Base-by-base conservation (phyloP, 2,797 vertebrate genomes). In the Eulemur mongoz region DNA sequence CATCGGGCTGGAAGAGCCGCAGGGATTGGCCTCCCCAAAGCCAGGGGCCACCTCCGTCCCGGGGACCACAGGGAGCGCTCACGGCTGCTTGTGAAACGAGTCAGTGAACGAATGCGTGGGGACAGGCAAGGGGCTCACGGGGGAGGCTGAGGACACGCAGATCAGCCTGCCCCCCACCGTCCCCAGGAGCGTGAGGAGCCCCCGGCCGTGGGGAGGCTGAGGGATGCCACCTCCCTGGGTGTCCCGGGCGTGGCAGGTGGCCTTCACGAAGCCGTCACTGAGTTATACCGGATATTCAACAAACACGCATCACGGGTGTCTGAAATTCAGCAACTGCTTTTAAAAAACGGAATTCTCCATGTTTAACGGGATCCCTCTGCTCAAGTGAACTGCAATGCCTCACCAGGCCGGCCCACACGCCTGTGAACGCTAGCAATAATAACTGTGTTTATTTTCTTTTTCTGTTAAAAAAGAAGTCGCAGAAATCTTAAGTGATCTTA, bases 391-490 rank as follows among this genome's bases (percentile, higher is more conserved):
- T 57, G 30, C 38, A 52, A 87, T 67, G 43, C 90, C 87, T n/a
- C 40, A 48, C 65, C 11, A 54, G 89, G 45, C 59, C 45, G 23
- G 67, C 50, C 65, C 50, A 4, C 76, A 57, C 32, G 61, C 81
- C 72, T 70, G 30, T 59, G 43, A 50, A 48, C 5, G 30, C 48
- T 2, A 4, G 9, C 3, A 38, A 50, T 17, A 87, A 86, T 40
- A 32, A n/a, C 65, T 59, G 23, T 65, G 20, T 82, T 94, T 92
- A 20, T 91, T 93, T 87, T 86, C 69, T 57, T 72, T 87, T 75
- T 48, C 82, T 87, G 48, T 95, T 61, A 8, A 13, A 85, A 86
- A 93, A 88, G 86, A 59, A 25, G 43, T 59, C 50, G 45, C 65
- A 38, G 86, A 94, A 93, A 81, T 57, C 82, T 15, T n/a, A 32